Evolutionary conservation across 2,113 vertebrate genomes (phyloP), one percentile per base, ranked within the genome.

Genomic region (Percopsis transmontana): DNA sequence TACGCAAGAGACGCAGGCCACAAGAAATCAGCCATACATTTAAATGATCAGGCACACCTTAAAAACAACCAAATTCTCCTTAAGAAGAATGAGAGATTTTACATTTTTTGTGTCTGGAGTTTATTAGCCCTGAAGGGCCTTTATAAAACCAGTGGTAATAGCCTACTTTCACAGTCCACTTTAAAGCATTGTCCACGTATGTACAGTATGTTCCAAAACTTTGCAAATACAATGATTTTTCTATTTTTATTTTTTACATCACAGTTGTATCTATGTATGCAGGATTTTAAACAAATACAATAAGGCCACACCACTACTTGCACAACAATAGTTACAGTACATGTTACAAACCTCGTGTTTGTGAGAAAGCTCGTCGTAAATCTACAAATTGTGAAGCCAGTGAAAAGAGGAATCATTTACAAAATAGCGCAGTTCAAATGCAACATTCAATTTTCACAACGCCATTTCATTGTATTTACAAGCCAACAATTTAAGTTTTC

Each of bases 221-320:
- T 38, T 48, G 66, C 65, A 80, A 76, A 72, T 52, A 67, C 56
- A 64, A 18, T 8, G 23, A 63, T 67, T 70, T 33, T 15, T 68
- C 54, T 24, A 53, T n/a, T 51, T 45, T 24, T 18, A 44, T 65
- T 24, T 8, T 27, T 10, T 14, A 14, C 5, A 59, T 74, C 60
- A 68, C 73, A 60, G 3, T n/a, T 60, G 79, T 72, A n/a, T n/a
- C n/a, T 59, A 61, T 62, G 39, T 62, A 72, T 66, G 12, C 23
- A 72, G 54, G 70, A 79, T 7, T 70, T 71, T 62, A 45, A 58
- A 76, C 76, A 77, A 58, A 77, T 45, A 88, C 86, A 77, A 53
- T 74, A 82, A 85, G 85, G 83, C 86, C 82, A 88, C 77, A 66
- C 60, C 78, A 87, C 87, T 63, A 81, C 61, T 67, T 62, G 71